A percentile compares a stretch with the other conserved stretches of the same genome.
Evolutionary conservation across 2,113 vertebrate genomes (phyloP).

Genomic region (Sminthopsis crassicaudata): DNA sequence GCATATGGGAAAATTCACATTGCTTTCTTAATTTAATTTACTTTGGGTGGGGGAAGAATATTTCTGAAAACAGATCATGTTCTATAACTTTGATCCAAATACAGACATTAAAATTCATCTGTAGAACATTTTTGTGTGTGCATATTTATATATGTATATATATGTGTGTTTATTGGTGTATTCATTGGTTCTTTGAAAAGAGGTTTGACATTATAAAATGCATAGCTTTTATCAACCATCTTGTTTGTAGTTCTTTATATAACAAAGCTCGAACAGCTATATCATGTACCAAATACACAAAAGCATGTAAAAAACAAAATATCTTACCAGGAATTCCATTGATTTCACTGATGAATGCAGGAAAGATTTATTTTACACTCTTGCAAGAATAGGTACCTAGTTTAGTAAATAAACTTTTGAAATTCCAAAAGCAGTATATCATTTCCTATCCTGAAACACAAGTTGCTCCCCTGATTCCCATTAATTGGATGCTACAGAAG

Average conservation of each 20-base stretch:
- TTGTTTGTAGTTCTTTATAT: slow-evolving; percentile 52
- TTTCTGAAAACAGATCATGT: slow-evolving; percentile 74
- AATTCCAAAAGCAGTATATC: too few relatives aligned
- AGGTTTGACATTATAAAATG: slow-evolving; percentile 62
- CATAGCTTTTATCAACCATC: slow-evolving; percentile 41
- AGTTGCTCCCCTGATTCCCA: too few relatives aligned
- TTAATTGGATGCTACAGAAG: too few relatives aligned
- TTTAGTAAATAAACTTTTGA: too few relatives aligned
- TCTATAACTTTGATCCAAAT: slow-evolving; percentile 76
- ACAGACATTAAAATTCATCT: slow-evolving; percentile 61
- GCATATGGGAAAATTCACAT: slow-evolving; percentile 75
- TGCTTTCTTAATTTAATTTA: slow-evolving; percentile 84
- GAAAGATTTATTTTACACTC: too few relatives aligned
- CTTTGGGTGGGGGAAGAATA: slow-evolving; percentile 59
- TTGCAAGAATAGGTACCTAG: too few relatives aligned
- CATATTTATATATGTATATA: not conserved
- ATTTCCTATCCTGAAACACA: too few relatives aligned
- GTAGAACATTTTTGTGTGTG: not conserved
- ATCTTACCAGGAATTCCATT: too few relatives aligned
- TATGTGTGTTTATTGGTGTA: not conserved
- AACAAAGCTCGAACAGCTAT: slow-evolving; percentile 26
- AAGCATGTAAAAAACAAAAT: too few relatives aligned
- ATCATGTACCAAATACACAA: not conserved
- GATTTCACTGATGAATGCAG: too few relatives aligned
- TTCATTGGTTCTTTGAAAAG: slow-evolving; percentile 36